A percentile compares a stretch with the other conserved stretches of the same genome.
Evolutionary conservation across 2,888 invertebrate species (phyloP).

Genomic region (Caenorhabditis sp.): DNA sequence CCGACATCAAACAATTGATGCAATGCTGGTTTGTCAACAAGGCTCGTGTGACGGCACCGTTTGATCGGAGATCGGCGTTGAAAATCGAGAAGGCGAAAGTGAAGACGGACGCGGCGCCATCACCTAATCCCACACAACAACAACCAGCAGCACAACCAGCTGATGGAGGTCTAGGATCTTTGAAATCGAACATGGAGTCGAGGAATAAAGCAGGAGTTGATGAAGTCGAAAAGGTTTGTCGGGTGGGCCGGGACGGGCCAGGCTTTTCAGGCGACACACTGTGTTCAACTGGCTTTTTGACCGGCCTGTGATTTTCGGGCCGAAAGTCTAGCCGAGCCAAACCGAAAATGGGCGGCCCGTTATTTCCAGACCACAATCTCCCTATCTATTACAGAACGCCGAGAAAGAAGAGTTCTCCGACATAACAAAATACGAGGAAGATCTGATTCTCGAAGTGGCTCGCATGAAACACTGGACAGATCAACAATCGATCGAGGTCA

Average conservation of each 20-base stretch:
- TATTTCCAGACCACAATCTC: no score
- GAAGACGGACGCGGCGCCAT: slow-evolving; percentile 2
- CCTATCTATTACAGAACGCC: neutral
- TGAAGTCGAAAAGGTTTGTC: neutral
- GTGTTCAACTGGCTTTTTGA: no score
- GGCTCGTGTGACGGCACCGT: neutral
- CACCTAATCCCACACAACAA: neutral
- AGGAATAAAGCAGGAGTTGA: neutral
- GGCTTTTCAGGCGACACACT: neutral
- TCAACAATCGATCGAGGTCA: slow-evolving; percentile 17
- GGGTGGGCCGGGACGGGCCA: neutral
- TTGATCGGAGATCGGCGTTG: slow-evolving; percentile 12
- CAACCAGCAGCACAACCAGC: neutral
- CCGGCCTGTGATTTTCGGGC: no score
- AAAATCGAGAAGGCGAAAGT: neutral
- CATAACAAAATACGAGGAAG: slow-evolving; percentile 22
- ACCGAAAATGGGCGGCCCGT: no score
- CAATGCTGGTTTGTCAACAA: slow-evolving; percentile 16
- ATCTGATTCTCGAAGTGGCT: slow-evolving; percentile 12
- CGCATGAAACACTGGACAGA: slow-evolving; percentile 17
- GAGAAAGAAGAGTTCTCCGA: slow-evolving; percentile 6
- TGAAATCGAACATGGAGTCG: neutral
- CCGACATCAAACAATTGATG: slow-evolving; percentile 15
- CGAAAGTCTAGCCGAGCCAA: no score
- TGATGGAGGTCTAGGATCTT: neutral